Base-by-base conservation (phyloP, 2,797 vertebrate genomes). In the Picus viridis region DNA sequence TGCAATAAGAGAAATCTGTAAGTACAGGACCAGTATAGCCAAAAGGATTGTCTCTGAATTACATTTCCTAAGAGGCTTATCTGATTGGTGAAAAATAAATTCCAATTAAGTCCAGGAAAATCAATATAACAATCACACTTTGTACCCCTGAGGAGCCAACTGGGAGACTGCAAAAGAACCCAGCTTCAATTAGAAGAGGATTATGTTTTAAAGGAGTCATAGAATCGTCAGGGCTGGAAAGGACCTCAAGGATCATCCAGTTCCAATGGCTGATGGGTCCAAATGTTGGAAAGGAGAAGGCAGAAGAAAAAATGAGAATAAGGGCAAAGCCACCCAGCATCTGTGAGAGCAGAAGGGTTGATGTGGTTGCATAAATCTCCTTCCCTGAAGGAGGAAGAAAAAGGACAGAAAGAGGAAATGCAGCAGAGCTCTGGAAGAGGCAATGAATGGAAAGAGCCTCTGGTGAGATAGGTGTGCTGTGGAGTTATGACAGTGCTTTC, bases 1-100 rank as follows among this genome's bases (percentile, higher is more conserved):
- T 34, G 32, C 41, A 84, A 89, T 62, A 92, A 79, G 79, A 69
- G 56, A 91, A 86, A 34, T 4, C 71, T 74, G 6, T 70, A 91
- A 83, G 69, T 71, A 77, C n/a, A 86, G 53, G 49, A 65, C 30
- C 45, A 84, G 12, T 68, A 62, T 7, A 88, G 81, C 20, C 71
- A 86, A 74, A 93, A 80, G 34, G 27, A 95, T 91, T 91, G 62
- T 26, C 86, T 79, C 61, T 43, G 61, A 90, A 93, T 96, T 94
- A 82, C 79, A 90, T 92, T 94, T 92, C 74, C 41, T 84, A 76
- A 84, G 89, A 94, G 41, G 58, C 82, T 84, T 92, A 94, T 86
- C 81, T 91, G 91, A 91, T 74, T 80, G 74, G 81, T 71, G 72
- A 92, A 88, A 81, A 96, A 96, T 91, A 95, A 91, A 94, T 96